phyloP scores from a whole-genome alignment of 2,113 vertebrate genomes.

The Cranoglanis bouderius region DNA sequence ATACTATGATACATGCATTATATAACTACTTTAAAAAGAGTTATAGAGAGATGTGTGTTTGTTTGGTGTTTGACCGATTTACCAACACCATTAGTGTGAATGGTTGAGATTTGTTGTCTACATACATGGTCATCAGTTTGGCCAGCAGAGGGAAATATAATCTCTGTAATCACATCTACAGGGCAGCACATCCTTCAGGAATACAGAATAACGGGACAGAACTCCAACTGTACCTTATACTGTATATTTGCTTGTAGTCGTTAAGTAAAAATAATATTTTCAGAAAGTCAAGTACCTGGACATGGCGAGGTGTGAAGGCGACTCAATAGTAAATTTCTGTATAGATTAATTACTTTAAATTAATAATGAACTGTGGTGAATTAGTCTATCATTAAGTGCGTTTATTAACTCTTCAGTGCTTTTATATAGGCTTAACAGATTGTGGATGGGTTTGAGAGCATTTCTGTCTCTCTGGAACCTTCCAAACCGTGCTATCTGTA shows the following conservation, averaged over 20 bases:
- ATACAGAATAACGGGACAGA: background rate
- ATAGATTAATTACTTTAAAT: background rate
- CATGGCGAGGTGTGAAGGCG: background rate
- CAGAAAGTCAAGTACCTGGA: background rate
- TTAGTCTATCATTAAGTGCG: background rate
- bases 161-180: background rate
- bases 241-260: background rate
- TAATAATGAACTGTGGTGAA: background rate
- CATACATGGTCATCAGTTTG: no score
- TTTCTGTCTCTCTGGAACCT: background rate
- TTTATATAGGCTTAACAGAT: background rate
- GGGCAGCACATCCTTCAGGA: background rate
- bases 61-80: background rate
- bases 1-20: background rate
- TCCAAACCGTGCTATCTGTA: background rate
- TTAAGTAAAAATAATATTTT: background rate
- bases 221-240: background rate
- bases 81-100: background rate
- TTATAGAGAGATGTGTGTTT: background rate
- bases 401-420: background rate
- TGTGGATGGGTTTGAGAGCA: background rate
- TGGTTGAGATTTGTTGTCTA: background rate
- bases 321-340: no score
- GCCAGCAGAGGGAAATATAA: constrained; percentile 55
- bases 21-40: background rate